Evolutionary conservation across 2,888 invertebrate species (phyloP), one percentile per base, ranked within the genome.

Genomic region (Macrosoma leucophasiata): DNA sequence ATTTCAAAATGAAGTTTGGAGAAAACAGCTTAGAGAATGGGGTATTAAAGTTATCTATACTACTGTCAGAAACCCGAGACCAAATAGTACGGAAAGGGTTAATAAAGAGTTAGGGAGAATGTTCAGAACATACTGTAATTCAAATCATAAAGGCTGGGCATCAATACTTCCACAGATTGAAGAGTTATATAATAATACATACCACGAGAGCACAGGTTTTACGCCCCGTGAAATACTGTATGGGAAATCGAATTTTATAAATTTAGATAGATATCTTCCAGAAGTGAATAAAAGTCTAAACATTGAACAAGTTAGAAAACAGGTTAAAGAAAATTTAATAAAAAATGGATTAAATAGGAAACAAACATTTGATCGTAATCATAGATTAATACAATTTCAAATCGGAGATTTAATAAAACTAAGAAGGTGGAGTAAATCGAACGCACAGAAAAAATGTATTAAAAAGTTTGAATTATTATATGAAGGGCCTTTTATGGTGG

Each of bases 101-200:
- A 53, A 50, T 27, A 44, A 36, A 8, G 50, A 49, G n/a, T n/a
- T n/a, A n/a, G n/a, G n/a, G n/a, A 17, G 46, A 11, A 1, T 52
- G 1, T 52, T 52, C 18, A 28, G 48, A 8, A 39, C 44, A 1
- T 50, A 49, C 21, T 49, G 50, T 26, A 4, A 28, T 0, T 15
- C 18, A 0, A 44, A 45, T 25, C 50, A 50, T 30, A 41, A 12
- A 2, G 21, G 39, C 2, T 52, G 52, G 52, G 41, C 25, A 4
- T 7, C 10, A 0, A 1, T 36, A 1, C 18, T 48, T 12, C 36
- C 40, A 0, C 41, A 31, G 15, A 28, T 49, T 4, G 48, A 50
- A 14, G 20, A 32, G 0, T 27, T 43, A 1, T 48, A 53, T 17
- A 53, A 53, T 19, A 49, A 49, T 22, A 41, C 40, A 0, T 39